Conservation (phyloP, 1,140 invertebrate species). For the Pissodes strobi region DNA sequence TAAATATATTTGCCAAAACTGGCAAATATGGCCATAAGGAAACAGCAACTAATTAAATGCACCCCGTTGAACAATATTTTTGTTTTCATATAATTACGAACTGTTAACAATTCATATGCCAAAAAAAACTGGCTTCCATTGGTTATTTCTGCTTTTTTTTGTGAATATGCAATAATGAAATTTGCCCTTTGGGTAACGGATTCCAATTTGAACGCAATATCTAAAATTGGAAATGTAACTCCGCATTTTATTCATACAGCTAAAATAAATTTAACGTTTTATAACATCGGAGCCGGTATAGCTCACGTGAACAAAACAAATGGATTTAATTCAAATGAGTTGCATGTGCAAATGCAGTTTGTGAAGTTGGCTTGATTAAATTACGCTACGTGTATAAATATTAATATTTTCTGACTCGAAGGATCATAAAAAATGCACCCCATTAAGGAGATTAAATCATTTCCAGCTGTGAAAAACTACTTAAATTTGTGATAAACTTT, state of each 20-base stretch:
- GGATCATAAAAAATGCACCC: slow-evolving; percentile 34
- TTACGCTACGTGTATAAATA: slow-evolving; percentile 39
- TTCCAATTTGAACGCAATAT: slow-evolving; percentile 10
- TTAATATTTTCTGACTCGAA: slow-evolving; percentile 37
- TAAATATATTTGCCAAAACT: too few species aligned
- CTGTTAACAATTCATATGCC: too few species aligned
- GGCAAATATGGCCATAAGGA: too few species aligned
- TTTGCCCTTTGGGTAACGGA: slow-evolving; percentile 17
- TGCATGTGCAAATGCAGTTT: slow-evolving; percentile 40
- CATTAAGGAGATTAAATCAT: slow-evolving; percentile 36
- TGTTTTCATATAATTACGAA: too few species aligned
- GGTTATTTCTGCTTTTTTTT: too few species aligned
- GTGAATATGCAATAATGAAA: too few species aligned
- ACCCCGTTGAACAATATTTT: too few species aligned
- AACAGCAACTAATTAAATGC: too few species aligned
- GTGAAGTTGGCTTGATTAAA: slow-evolving; percentile 37
- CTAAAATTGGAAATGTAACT: slow-evolving; percentile 20
- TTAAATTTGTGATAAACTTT: slow-evolving; percentile 30
- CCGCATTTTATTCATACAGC: slow-evolving; percentile 17
- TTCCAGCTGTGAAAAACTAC: slow-evolving; percentile 33
- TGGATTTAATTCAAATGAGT: slow-evolving; percentile 39
- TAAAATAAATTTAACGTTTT: slow-evolving; percentile 34
- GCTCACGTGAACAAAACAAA: slow-evolving; percentile 33
- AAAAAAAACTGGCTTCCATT: too few species aligned
- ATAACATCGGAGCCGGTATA: slow-evolving; percentile 25